These are phyloP conservation scores for Artemisiospiza belli DNA, from an alignment of 2,113 vertebrate species.

Conservation along the genomic window DNA sequence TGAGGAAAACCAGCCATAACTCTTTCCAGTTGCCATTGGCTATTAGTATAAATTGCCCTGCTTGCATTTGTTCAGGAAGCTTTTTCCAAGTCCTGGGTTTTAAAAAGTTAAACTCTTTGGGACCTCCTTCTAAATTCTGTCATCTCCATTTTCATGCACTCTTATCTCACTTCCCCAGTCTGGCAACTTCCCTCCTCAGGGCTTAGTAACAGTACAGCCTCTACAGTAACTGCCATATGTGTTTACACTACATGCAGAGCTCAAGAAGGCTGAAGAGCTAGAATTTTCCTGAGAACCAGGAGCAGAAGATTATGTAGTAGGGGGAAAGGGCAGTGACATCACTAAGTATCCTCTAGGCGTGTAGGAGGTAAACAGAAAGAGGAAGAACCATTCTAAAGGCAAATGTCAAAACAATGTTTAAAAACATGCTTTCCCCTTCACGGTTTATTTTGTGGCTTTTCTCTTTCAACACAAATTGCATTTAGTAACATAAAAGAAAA, in stretches of 20 bases:
- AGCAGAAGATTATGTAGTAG: neutral
- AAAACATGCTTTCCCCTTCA: neutral
- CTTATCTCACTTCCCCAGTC: constrained; percentile 51
- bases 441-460: neutral
- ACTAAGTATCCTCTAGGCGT: neutral
- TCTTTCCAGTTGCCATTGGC: neutral
- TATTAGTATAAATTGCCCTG: neutral
- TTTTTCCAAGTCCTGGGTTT: neutral
- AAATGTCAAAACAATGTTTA: neutral
- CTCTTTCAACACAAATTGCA: neutral
- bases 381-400: neutral
- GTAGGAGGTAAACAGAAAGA: neutral
- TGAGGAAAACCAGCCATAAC: neutral
- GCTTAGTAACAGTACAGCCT: neutral
- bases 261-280: neutral
- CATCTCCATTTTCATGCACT: neutral
- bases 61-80: neutral
- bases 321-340: neutral
- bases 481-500: neutral
- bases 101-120: neutral
- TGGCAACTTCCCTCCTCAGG: constrained; percentile 17
- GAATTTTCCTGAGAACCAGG: neutral
- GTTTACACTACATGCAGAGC: neutral
- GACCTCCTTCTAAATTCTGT: neutral
- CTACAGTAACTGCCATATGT: neutral